Evolutionary conservation across 2,113 vertebrate genomes (phyloP).

Genomic region (Grammomys dolichurus): DNA sequence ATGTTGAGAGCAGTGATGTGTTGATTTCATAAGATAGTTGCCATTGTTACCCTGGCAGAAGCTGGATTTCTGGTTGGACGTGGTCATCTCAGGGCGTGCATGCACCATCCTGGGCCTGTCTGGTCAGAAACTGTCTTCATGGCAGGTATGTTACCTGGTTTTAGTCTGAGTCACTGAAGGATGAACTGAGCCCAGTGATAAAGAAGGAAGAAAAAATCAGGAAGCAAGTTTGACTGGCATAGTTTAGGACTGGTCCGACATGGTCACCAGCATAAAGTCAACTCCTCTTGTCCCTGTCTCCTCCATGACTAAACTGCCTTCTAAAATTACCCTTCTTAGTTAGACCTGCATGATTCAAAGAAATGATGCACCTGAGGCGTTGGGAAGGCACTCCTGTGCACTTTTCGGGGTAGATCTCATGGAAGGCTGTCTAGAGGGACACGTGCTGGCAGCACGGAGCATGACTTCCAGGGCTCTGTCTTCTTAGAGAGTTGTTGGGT

Average conservation of each 20-base stretch:
- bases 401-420: conserved; percentile 17
- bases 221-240: not conserved
- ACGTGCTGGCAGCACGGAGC: not conserved
- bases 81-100: not conserved
- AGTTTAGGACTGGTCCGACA: not conserved
- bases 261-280: not conserved
- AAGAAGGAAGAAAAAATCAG: not conserved
- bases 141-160: not conserved
- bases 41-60: not conserved
- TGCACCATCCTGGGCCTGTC: not conserved
- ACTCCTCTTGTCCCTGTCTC: not conserved
- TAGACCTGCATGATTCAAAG: not conserved
- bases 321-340: not conserved
- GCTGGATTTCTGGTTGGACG: not conserved
- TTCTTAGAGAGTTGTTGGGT: conserved; percentile 40
- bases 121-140: not conserved
- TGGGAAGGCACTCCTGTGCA: not conserved
- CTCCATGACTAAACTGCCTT: not conserved
- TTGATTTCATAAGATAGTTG: not conserved
- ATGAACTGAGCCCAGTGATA: not conserved
- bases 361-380: not conserved
- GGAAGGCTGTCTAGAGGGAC: not conserved
- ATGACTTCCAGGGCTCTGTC: not conserved
- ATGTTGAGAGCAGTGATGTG: not conserved
- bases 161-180: not conserved